phyloP scores from a whole-genome alignment of 1,140 invertebrate genomes.

The Halesus radiatus region DNA sequence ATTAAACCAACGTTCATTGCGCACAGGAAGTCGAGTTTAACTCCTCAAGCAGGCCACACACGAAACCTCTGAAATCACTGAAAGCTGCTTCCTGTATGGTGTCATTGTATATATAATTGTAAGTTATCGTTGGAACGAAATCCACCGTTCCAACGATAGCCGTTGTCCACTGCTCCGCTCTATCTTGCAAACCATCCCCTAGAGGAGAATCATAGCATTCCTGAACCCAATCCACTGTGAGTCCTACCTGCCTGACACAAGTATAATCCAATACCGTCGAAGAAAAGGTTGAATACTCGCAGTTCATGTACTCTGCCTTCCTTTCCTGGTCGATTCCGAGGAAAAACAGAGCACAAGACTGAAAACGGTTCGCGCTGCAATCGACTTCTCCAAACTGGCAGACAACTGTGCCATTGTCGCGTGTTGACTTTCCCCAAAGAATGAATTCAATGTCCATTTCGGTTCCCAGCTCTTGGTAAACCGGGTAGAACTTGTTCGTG shows the following conservation, averaged over 20 bases:
- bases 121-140: constrained; percentile 51
- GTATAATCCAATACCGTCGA: constrained; percentile 20
- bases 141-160: constrained; percentile 30
- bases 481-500: constrained; percentile 55
- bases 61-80: constrained; percentile 44
- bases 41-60: constrained; percentile 22
- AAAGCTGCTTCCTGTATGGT: constrained; percentile 38
- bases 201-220: constrained; percentile 21
- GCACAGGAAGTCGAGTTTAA: too few relatives aligned
- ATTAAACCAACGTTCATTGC: too few relatives aligned
- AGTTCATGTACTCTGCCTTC: constrained; percentile 51
- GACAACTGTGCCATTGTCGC: constrained; percentile 54
- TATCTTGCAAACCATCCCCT: constrained; percentile 30
- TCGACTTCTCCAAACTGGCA: constrained; percentile 62
- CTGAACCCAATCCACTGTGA: neutral
- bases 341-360: constrained; percentile 60
- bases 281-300: constrained; percentile 27
- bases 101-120: constrained; percentile 36
- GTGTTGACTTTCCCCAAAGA: constrained; percentile 63
- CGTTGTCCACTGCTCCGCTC: constrained; percentile 38
- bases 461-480: constrained; percentile 60
- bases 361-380: constrained; percentile 64
- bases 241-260: constrained; percentile 28
- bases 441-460: constrained; percentile 63
- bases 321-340: constrained; percentile 60